Conservation (phyloP, 2,113 vertebrate genomes). For the Uria aalge region DNA sequence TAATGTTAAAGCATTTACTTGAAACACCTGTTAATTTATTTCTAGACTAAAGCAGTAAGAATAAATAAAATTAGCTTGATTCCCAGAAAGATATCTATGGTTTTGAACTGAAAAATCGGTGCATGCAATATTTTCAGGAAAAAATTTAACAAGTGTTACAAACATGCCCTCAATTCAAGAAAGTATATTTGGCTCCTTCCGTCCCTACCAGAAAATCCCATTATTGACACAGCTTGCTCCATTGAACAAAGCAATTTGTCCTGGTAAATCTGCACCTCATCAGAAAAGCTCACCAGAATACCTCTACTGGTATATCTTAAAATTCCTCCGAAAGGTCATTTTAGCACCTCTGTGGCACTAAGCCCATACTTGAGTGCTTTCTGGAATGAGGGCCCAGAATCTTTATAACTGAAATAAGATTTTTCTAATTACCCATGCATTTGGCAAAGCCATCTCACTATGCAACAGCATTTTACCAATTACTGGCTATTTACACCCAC, state of each 20-base stretch:
- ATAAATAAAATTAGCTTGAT: neutral
- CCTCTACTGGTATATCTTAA: neutral
- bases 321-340: neutral
- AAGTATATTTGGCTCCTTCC: neutral
- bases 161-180: neutral
- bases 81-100: neutral
- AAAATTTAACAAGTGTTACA: neutral
- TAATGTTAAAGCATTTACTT: neutral
- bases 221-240: neutral
- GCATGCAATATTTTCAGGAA: neutral
- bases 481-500: slow-evolving; percentile 39
- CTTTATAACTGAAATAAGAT: neutral
- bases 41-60: neutral
- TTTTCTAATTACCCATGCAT: neutral
- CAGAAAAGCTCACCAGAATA: neutral
- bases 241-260: neutral
- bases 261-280: neutral
- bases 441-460: neutral
- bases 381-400: neutral
- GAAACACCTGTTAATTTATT: neutral
- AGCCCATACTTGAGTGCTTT: slow-evolving; percentile 14
- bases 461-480: slow-evolving; percentile 16
- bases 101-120: neutral
- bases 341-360: slow-evolving; percentile 14
- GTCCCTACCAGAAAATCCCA: neutral